A percentile compares a stretch with the other conserved stretches of the same genome.
Conservation (phyloP, 2,797 vertebrate genomes). For the Nannoperca australis region DNA sequence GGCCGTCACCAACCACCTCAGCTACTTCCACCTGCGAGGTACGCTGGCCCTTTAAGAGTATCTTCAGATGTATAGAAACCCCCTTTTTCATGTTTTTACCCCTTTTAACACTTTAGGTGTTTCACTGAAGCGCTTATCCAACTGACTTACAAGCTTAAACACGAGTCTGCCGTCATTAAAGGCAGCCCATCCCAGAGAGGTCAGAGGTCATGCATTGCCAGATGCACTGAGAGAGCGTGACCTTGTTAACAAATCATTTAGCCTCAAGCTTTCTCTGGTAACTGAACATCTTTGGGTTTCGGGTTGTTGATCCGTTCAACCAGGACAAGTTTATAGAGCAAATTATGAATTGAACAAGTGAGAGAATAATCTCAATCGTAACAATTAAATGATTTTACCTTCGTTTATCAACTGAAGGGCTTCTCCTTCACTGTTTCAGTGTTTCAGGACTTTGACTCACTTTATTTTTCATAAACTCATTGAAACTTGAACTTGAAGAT, state of each 20-base stretch:
- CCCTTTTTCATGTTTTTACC: background rate
- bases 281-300: too few species aligned
- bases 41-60: background rate
- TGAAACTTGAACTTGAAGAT: too few species aligned
- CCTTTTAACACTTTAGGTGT: background rate
- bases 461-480: too few species aligned
- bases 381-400: too few species aligned
- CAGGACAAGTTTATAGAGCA: too few species aligned
- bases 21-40: constrained; percentile 94
- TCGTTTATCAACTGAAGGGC: too few species aligned
- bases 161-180: constrained; percentile 6
- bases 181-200: constrained; percentile 13
- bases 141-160: constrained; percentile 21
- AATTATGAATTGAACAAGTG: too few species aligned
- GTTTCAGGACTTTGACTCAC: too few species aligned
- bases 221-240: background rate
- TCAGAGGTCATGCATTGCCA: constrained; percentile 42
- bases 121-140: constrained; percentile 17
- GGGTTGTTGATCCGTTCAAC: too few species aligned
- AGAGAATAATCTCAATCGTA: background rate
- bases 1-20: constrained; percentile 88
- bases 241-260: background rate
- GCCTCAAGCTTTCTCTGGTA: background rate
- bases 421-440: too few species aligned
- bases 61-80: background rate